These are phyloP conservation scores for cat (Felis catus) DNA, from an alignment of 2,113 vertebrate species.

Conservation along the genomic window F.catus_Fca126_mat1.0 CM031421.1:46798001-46798500, in stretches of 20 bases:
- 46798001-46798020: too few species aligned
- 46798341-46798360: background rate
- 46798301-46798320: background rate
- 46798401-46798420: background rate
- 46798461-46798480: background rate
- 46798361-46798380: constrained; percentile 28
- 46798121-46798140: too few species aligned
- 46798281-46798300: background rate
- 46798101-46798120: too few species aligned
- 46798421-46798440: background rate
- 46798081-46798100: too few species aligned
- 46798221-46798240: background rate
- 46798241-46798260: background rate
- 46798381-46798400: background rate
- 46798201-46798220: constrained; percentile 22
- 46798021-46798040: too few species aligned
- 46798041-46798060: too few species aligned
- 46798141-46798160: background rate
- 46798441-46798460: background rate
- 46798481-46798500: background rate
- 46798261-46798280: constrained; percentile 27
- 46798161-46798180: background rate
- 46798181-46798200: background rate
- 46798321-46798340: background rate
- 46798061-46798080: too few species aligned